Conservation (phyloP, 2,888 invertebrate species). For the Caenorhabditis japonica region DNA sequence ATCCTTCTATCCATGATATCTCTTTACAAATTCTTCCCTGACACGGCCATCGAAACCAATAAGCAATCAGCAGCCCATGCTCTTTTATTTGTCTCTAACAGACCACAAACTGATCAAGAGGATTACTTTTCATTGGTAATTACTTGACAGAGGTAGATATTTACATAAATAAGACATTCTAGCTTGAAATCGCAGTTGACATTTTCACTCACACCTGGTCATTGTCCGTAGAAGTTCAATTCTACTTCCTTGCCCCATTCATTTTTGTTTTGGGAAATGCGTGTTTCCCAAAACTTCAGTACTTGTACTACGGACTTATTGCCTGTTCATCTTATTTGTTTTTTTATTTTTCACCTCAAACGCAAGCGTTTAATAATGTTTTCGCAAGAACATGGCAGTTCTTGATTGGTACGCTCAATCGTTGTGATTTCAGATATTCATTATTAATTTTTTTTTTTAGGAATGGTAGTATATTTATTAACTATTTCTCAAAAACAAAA, state of each 20-base stretch:
- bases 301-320: background rate
- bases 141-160: no score
- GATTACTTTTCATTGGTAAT: conserved; percentile 34
- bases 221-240: conserved; percentile 49
- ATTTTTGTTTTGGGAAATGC: conserved; percentile 34
- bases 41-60: conserved; percentile 6
- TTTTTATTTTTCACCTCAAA: background rate
- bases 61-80: conserved; percentile 21
- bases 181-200: no score
- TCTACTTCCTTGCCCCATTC: conserved; percentile 52
- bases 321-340: conserved; percentile 2
- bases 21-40: conserved; percentile 18
- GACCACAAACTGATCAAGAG: conserved; percentile 14
- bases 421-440: no score
- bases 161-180: no score
- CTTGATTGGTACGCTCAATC: no score
- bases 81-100: conserved; percentile 35
- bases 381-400: conserved; percentile 56
- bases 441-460: no score
- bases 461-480: conserved; percentile 15
- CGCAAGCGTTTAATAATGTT: conserved; percentile 40
- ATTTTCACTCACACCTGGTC: conserved; percentile 65
- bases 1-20: conserved; percentile 4
- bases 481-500: background rate
- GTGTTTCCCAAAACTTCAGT: no score